Percentiles rank a stretch among this genome's conserved stretches.
phyloP scores from a whole-genome alignment of 1,140 invertebrate genomes.

The Heliconius nattereri region DNA sequence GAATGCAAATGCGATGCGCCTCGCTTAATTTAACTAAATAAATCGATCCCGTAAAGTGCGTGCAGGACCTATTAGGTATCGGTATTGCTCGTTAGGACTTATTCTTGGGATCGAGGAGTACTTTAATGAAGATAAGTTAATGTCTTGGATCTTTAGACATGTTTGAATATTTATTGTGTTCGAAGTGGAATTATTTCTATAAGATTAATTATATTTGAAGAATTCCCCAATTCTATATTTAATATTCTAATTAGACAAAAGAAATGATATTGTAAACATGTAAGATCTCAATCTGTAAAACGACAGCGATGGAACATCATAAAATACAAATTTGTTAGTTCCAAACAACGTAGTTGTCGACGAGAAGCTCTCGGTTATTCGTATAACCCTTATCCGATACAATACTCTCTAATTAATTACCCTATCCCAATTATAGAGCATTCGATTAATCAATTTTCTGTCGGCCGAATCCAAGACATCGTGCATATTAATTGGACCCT shows the following conservation, averaged over 20 bases:
- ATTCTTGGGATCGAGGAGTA: slow-evolving; percentile 50
- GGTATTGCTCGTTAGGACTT: slow-evolving; percentile 70
- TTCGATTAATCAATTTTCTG: slow-evolving; percentile 65
- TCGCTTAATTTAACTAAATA: slow-evolving; percentile 79
- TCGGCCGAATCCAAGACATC: slow-evolving; percentile 54
- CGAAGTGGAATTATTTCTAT: not conserved
- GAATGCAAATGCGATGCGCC: slow-evolving; percentile 76
- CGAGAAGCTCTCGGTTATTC: slow-evolving; percentile 33
- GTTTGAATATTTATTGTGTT: not conserved
- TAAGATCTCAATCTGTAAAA: not conserved
- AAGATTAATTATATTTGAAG: not conserved
- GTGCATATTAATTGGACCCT: slow-evolving; percentile 64
- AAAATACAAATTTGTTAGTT: not conserved
- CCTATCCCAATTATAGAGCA: slow-evolving; percentile 59
- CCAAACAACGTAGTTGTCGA: slow-evolving; percentile 24
- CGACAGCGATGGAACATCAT: not conserved
- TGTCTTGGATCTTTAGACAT: slow-evolving; percentile 9
- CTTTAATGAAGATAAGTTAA: slow-evolving; percentile 38
- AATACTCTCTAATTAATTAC: slow-evolving; percentile 63
- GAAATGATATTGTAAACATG: not conserved
- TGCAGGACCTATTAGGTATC: slow-evolving; percentile 62
- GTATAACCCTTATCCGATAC: slow-evolving; percentile 33
- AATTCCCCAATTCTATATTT: no score
- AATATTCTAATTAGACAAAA: not conserved
- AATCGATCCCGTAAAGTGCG: slow-evolving; percentile 65